These are phyloP conservation scores for Lepus townsendii DNA, from an alignment of 2,797 vertebrate genomes.

Conservation along the genomic window DNA sequence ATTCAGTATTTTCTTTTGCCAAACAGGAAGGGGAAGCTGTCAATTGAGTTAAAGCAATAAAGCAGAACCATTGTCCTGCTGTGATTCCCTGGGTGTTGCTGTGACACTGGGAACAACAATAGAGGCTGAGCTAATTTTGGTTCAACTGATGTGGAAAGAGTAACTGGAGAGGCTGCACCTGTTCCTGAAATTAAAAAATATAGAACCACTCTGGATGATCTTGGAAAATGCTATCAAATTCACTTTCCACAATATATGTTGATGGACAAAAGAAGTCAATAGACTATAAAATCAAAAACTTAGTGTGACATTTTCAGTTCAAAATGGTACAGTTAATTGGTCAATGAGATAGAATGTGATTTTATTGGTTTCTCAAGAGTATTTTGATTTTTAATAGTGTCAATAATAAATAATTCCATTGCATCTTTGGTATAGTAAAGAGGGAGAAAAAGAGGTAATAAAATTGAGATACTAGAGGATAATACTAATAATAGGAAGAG, in stretches of 20 bases:
- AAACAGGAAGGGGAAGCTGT: constrained; percentile 1
- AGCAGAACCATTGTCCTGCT: not conserved
- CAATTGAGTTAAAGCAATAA: constrained; percentile 10
- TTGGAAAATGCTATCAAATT: not conserved
- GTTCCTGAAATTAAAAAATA: not conserved
- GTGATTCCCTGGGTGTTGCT: not conserved
- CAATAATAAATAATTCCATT: not conserved
- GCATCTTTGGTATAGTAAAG: not conserved
- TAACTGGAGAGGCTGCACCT: not conserved
- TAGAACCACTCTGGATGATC: not conserved
- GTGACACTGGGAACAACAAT: not conserved
- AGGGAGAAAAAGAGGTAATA: not conserved
- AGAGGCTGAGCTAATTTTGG: not conserved
- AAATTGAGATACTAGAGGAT: not conserved
- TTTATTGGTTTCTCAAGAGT: not conserved
- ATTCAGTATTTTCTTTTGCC: not conserved
- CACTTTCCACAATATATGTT: not conserved
- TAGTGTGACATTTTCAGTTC: not conserved
- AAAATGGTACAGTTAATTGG: not conserved
- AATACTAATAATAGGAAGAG: not conserved
- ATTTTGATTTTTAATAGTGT: constrained; percentile 4
- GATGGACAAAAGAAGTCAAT: not conserved
- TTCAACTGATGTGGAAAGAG: not conserved
- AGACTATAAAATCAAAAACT: not conserved
- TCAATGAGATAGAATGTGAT: not conserved